Base-by-base conservation (phyloP, 2,113 vertebrate genomes). In the Muntiacus reevesi region DNA sequence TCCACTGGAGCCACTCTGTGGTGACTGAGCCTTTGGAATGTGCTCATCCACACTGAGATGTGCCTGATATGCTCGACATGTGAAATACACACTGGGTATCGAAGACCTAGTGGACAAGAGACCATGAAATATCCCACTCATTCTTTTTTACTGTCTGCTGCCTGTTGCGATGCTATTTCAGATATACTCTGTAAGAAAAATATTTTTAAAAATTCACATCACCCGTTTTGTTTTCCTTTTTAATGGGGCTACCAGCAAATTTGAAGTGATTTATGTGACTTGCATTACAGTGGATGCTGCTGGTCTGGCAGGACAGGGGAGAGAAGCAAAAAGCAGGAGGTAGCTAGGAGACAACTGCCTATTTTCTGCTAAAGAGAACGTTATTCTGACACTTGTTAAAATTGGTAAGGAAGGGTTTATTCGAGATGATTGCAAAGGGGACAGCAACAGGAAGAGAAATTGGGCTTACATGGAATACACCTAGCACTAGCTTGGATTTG, bases 51-150 rank as follows among this genome's bases (percentile, higher is more conserved):
- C 27, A 88, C 7, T 14, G 15, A 88, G 45, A 57, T 17, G 25
- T 0, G 11, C 28, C 27, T 1, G 17, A 19, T 9, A 28, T 1
- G 6, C 28, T 25, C 0, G 14, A 27, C 5, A 25, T 33, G 1
- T 16, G 67, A 89, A 60, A 30, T 15, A 52, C 2, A 54, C 8
- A 2, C 27, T 3, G 14, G n/a, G 30, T 85, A 50, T 57, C 2
- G 2, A 85, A 87, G 30, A 47, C 23, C 79, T 8, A 9, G 40
- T 45, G 17, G 47, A 33, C 57, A 74, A 87, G 59, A 86, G 52
- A 28, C 14, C 27, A 27, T 28, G 45, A 85, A 76, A 81, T 27
- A 52, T 5, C 8, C 54, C 45, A 15, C 21, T 40, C 19, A 57
- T 57, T 6, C 52, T 57, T 64, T 85, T 62, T 28, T 36, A 33